Conservation (phyloP, 2,797 vertebrate genomes). For the Scarus forsteni region DNA sequence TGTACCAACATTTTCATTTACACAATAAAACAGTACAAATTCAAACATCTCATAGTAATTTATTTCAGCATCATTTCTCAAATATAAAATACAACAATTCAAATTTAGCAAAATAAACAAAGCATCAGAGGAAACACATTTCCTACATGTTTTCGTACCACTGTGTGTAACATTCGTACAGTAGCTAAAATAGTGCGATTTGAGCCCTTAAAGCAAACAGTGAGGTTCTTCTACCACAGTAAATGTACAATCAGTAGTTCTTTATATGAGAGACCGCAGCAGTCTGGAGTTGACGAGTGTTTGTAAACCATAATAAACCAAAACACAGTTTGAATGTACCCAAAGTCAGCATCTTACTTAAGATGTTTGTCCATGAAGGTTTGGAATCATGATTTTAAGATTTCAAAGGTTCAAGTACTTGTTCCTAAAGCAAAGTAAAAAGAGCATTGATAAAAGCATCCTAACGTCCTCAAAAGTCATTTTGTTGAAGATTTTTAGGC, state of each 20-base stretch:
- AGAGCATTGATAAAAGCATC: neutral
- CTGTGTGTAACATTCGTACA: conserved; percentile 25
- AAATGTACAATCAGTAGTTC: conserved; percentile 36
- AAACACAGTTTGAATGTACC: neutral
- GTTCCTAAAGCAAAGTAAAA: neutral
- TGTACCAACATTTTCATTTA: neutral
- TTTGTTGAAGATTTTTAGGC: conserved; percentile 20
- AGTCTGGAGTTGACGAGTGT: too few species aligned
- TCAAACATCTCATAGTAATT: conserved; percentile 19
- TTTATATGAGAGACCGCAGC: neutral
- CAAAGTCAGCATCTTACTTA: neutral
- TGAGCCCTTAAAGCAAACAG: conserved; percentile 27
- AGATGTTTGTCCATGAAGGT: neutral
- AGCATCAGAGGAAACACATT: conserved; percentile 20
- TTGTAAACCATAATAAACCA: too few species aligned
- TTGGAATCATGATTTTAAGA: neutral
- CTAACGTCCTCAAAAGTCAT: too few species aligned
- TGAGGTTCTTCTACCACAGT: conserved; percentile 20
- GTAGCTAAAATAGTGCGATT: conserved; percentile 10
- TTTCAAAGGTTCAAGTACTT: conserved; percentile 14
- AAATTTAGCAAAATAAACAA: conserved; percentile 39
- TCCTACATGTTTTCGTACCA: conserved; percentile 18
- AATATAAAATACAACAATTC: conserved; percentile 63
- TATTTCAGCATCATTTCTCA: conserved; percentile 57
- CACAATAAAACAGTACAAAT: neutral